Conservation (phyloP, 1,140 invertebrate genomes). For the Neuroterus valhalla region DNA sequence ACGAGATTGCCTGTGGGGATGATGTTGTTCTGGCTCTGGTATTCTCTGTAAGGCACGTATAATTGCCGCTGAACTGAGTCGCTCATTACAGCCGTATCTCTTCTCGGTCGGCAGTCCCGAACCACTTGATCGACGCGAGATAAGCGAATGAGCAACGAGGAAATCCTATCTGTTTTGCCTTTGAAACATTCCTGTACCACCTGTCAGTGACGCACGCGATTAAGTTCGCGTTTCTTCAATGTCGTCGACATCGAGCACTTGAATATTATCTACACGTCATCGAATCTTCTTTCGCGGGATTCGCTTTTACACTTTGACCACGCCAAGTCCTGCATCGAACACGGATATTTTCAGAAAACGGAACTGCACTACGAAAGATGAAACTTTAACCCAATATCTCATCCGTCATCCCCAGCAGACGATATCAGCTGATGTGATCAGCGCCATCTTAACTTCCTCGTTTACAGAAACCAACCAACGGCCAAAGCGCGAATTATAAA, state of each 20-base stretch:
- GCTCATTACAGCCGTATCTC: constrained; percentile 70
- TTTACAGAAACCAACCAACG: neutral
- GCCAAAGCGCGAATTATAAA: neutral
- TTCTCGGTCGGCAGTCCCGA: constrained; percentile 46
- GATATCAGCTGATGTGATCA: constrained; percentile 61
- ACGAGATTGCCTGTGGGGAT: constrained; percentile 58
- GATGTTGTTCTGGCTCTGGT: constrained; percentile 70
- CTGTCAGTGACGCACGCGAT: constrained; percentile 59
- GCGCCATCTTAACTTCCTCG: constrained; percentile 46
- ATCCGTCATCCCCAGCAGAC: constrained; percentile 54
- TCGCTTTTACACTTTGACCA: constrained; percentile 1
- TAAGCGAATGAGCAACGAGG: constrained; percentile 12
- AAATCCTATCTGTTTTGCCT: constrained; percentile 40
- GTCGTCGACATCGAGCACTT: constrained; percentile 38
- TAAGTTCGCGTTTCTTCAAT: constrained; percentile 29
- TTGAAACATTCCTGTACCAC: constrained; percentile 53
- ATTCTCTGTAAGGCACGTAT: constrained; percentile 74
- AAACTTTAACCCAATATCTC: constrained; percentile 46
- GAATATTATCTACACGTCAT: constrained; percentile 49
- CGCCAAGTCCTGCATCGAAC: constrained; percentile 1
- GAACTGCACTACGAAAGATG: neutral
- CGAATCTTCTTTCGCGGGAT: constrained; percentile 3
- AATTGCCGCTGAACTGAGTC: constrained; percentile 74
- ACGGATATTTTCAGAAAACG: constrained; percentile 21
- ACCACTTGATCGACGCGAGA: constrained; percentile 31